Evolutionary conservation across 2,888 invertebrate genomes (phyloP), one percentile per base, ranked within the genome.

Genomic region (Tryphoninae sp.): DNA sequence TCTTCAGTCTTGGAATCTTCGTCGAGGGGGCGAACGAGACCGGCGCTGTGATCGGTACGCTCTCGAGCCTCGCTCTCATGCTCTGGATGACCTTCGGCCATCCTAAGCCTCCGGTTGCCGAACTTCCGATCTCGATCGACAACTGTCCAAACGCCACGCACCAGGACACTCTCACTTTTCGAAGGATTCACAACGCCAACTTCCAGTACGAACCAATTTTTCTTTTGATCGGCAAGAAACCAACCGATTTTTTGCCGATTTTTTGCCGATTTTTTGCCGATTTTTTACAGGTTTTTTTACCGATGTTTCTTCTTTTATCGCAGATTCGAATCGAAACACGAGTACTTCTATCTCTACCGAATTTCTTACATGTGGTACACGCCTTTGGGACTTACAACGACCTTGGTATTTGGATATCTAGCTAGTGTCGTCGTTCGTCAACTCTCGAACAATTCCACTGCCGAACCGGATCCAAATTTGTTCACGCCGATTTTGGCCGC

Each of bases 1-100:
- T 97, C 0, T 98, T 98, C 90, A 95, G 96, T 0, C 93, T 98
- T 3, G 98, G 98, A 82, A 97, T 98, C 94, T 95, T 96, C 85
- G 95, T 96, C 88, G 97, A 98, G 1, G 95, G 94, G 93, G 96
- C 97, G 7, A 98, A 98, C 90, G 90, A 91, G 71, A 83, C 51
- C 1, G 91, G 91, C 0, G 89, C 91, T 0, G 77, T 91, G 1
- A 69, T 86, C 19, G 91, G 91, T 0, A 83, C 86, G 2, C 1
- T 87, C 1, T 22, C 84, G 0, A 86, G 87, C 0, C 59, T 91
- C 6, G 22, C 75, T 2, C 58, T 85, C 1, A 84, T 85, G 64
- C 19, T 85, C 2, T 88, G 88, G 87, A 85, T 87, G 2, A 84
- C 83, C 11, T 89, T 89, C 53, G 90, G 90, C 1, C 74, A 85